Base-by-base conservation (phyloP, 2,888 invertebrate species). In the Harpalus rubripes region DNA sequence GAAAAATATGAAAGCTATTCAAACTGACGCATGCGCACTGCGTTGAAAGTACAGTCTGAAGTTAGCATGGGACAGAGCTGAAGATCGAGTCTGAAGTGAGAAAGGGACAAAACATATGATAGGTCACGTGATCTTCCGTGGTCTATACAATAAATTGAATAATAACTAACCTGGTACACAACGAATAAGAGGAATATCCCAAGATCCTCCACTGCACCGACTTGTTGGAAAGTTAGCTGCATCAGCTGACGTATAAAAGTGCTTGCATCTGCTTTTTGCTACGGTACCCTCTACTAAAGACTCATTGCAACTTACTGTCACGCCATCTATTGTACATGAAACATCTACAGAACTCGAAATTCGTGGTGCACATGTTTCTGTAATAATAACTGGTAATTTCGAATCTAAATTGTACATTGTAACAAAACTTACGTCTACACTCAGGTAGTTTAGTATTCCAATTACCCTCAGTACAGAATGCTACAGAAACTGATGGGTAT, bases 221-320 rank as follows among this genome's bases (percentile, higher is more conserved):
- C 61, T 41, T 8, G 84, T 44, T 4, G 76, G 52, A 39, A 81
- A 61, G 10, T 52, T 6, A 0, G 22, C 52, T 26, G n/a, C n/a
- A 12, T 26, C 10, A 26, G 41, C 4, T 39, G 4, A 8, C 7
- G 56, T 58, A 61, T 85, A 86, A 16, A 59, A 58, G 18, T 86
- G 44, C 74, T 85, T 85, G 61, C 86, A 86, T 44, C 79, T 79
- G 15, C 79, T 81, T 16, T 3, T 22, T 61, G 82, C 85, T 8
- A 79, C 74, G 16, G 86, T 80, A 18, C 85, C 86, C 52, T 86
- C 83, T n/a, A 79, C 59, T 26, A 86, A 22, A 12, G 22, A 72
- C n/a, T 85, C 32, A 16, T 52, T 32, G 63, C 86, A 86, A 12
- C 81, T 44, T 16, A 80, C 41, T 0, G 6, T 4, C 39, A 16